phyloP scores from a whole-genome alignment of 1,140 invertebrate species.

The Cydia amplana region DNA sequence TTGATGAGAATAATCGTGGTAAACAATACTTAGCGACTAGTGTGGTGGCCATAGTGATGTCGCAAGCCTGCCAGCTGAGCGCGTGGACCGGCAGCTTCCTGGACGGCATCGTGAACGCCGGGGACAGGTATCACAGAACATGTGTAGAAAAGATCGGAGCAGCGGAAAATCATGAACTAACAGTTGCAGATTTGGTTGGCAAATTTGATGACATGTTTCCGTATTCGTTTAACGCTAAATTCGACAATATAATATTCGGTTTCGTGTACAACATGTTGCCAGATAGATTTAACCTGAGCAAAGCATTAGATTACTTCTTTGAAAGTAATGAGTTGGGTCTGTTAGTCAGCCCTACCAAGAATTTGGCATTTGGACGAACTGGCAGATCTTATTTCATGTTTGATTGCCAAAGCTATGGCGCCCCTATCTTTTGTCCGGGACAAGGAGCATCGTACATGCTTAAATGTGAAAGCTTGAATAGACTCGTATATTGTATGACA shows the following conservation, averaged over 20 bases:
- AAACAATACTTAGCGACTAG: conserved; percentile 80
- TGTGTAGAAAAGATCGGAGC: conserved; percentile 67
- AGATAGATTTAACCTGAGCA: conserved; percentile 82
- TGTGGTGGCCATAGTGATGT: conserved; percentile 80
- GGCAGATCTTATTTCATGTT: conserved; percentile 82
- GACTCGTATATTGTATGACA: conserved; percentile 81
- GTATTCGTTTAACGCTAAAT: conserved; percentile 79
- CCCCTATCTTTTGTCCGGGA: conserved; percentile 80
- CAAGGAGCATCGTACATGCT: conserved; percentile 81
- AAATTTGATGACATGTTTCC: conserved; percentile 81
- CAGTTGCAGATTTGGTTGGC: conserved; percentile 77
- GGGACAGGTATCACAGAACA: conserved; percentile 78
- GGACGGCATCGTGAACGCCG: conserved; percentile 81
- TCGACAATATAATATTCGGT: conserved; percentile 80
- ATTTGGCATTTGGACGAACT: conserved; percentile 80
- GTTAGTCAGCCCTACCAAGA: conserved; percentile 76
- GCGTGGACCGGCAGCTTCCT: conserved; percentile 81
- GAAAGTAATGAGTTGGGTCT: conserved; percentile 78
- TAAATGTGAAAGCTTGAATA: conserved; percentile 81
- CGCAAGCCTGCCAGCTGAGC: conserved; percentile 78
- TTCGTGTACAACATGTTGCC: conserved; percentile 79
- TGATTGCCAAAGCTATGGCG: conserved; percentile 81
- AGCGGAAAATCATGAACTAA: conserved; percentile 64
- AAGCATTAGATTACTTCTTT: conserved; percentile 81
- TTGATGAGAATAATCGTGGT: conserved; percentile 68